These are phyloP conservation scores for Spondyliosoma cantharus DNA, from an alignment of 2,797 vertebrate species.

Conservation along the genomic window DNA sequence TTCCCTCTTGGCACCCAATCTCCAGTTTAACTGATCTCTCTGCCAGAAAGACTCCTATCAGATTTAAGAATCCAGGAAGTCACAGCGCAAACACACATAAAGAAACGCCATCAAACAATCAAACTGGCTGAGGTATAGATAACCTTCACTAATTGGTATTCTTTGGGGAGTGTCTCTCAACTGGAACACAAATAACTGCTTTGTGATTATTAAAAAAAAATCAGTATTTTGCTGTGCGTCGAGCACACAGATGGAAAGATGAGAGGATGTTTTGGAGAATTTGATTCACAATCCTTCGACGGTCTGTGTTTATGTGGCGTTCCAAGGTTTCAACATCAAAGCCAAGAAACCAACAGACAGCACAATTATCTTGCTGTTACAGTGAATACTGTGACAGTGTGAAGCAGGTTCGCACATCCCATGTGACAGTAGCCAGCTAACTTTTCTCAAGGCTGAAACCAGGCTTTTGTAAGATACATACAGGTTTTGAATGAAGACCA, in stretches of 20 bases:
- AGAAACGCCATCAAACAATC: background rate
- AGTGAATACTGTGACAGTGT: constrained; percentile 32
- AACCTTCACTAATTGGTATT: constrained; percentile 45
- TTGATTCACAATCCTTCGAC: constrained; percentile 1
- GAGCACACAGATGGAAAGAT: constrained; percentile 8
- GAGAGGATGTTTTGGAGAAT: background rate
- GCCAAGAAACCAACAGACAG: constrained; percentile 5
- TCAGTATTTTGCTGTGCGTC: background rate
- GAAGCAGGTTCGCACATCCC: background rate
- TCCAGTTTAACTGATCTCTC: background rate
- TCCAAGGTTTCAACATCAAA: constrained; percentile 14
- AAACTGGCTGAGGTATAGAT: constrained; percentile 8
- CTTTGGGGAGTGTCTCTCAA: constrained; percentile 15
- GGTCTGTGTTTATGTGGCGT: constrained; percentile 1
- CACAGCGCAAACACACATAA: background rate
- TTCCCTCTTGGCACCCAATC: background rate
- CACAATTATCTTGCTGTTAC: constrained; percentile 8
- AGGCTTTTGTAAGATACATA: background rate
- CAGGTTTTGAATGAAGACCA: background rate
- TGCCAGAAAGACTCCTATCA: background rate
- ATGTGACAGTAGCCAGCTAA: constrained; percentile 7
- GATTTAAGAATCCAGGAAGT: background rate
- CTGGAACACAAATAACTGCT: constrained; percentile 27
- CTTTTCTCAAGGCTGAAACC: constrained; percentile 2
- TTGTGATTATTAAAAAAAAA: constrained; percentile 14